Percentiles rank a stretch among this genome's conserved stretches.
phyloP scores from a whole-genome alignment of 2,797 vertebrate species.

The Urosaurus nigricauda region DNA sequence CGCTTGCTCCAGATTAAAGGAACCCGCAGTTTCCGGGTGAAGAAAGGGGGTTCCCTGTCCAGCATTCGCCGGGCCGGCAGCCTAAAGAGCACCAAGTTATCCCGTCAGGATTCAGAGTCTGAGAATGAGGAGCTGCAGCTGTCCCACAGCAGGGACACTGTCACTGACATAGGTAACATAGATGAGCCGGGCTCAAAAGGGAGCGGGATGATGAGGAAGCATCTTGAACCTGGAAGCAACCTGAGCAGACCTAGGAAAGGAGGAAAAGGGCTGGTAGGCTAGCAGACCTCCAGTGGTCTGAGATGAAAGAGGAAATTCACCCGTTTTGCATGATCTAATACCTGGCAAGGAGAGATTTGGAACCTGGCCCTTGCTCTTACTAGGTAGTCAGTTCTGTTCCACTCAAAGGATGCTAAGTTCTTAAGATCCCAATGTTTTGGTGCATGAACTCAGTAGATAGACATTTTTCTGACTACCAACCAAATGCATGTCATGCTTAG shows the following conservation, averaged over 20 bases:
- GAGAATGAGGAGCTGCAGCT: constrained; percentile 97
- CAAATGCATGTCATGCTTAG: constrained; percentile 44
- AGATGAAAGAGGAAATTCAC: background rate
- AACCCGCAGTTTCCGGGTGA: constrained; percentile 96
- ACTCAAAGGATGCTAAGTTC: constrained; percentile 12
- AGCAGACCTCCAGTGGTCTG: background rate
- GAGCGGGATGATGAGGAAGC: constrained; percentile 77
- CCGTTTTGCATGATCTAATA: constrained; percentile 40
- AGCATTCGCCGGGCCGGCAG: constrained; percentile 97
- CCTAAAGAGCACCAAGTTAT: constrained; percentile 98
- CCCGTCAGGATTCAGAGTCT: constrained; percentile 98
- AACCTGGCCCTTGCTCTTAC: background rate
- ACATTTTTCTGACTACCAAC: constrained; percentile 52
- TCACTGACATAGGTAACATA: constrained; percentile 95
- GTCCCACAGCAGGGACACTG: constrained; percentile 98
- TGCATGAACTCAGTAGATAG: constrained; percentile 65
- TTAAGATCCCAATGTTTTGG: constrained; percentile 57
- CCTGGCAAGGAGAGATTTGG: background rate
- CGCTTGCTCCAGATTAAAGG: constrained; percentile 99
- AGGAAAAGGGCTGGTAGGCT: constrained; percentile 35
- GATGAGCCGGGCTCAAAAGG: constrained; percentile 80
- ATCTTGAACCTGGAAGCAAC: constrained; percentile 54
- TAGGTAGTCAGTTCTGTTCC: background rate
- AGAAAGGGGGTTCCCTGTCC: constrained; percentile 97
- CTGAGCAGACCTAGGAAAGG: constrained; percentile 61